phyloP scores from a whole-genome alignment of 92 coral and sea anemone species.

The Paramuricea clavata region DNA sequence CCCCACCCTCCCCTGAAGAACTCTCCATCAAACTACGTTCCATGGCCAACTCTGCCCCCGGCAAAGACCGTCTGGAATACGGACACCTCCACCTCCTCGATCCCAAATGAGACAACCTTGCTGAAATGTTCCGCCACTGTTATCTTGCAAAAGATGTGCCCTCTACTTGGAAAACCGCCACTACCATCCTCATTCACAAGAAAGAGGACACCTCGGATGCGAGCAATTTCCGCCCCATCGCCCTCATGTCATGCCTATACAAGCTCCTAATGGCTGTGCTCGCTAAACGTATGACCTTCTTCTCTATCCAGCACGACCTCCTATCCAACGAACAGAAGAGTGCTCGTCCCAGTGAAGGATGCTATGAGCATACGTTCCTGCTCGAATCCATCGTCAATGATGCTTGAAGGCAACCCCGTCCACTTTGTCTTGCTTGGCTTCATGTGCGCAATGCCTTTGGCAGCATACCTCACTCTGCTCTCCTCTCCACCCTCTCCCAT shows the following conservation, averaged over 20 bases:
- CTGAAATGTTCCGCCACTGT: neutral
- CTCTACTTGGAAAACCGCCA: neutral
- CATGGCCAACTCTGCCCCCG: slow-evolving; percentile 12
- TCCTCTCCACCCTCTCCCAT: neutral
- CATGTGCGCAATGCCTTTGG: slow-evolving; percentile 11
- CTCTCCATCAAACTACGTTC: neutral
- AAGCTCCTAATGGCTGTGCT: neutral
- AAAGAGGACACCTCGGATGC: neutral
- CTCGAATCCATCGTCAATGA: slow-evolving; percentile 11
- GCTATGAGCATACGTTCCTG: neutral
- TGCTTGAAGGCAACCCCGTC: neutral
- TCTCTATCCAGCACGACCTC: neutral
- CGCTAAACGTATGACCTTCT: neutral
- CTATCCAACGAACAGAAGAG: neutral
- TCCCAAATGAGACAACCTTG: neutral
- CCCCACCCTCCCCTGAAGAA: neutral
- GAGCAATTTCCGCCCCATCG: slow-evolving; percentile 3
- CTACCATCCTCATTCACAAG: slow-evolving; percentile 1
- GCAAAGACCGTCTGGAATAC: slow-evolving; percentile 14
- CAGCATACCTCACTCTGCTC: slow-evolving; percentile 9
- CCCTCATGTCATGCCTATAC: neutral
- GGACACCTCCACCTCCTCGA: slow-evolving; percentile 17
- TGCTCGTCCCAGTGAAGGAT: neutral
- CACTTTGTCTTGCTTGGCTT: neutral
- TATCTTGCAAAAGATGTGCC: neutral